Conservation (phyloP, 2,797 vertebrate species). For the Siniperca scherzeri region DNA sequence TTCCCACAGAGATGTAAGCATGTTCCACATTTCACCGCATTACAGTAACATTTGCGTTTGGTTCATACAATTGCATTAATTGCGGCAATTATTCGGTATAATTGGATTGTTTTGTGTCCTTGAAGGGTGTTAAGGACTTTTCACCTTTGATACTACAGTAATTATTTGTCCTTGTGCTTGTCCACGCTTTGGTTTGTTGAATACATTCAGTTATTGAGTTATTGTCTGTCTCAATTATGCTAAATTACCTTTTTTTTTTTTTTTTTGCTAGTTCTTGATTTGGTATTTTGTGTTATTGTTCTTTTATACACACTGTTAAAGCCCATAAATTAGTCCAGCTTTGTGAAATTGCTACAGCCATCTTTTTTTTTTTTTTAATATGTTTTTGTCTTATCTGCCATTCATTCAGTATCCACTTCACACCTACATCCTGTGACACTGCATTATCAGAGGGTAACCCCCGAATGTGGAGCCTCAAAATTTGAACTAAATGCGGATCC, state of each 20-base stretch:
- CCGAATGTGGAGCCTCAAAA: not conserved
- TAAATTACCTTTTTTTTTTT: not conserved
- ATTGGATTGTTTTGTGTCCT: constrained; percentile 11
- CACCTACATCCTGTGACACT: not conserved
- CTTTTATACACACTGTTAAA: not conserved
- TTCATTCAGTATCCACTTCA: not conserved
- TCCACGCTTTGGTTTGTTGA: constrained; percentile 4
- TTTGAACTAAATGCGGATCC: constrained; percentile 23
- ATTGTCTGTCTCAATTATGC: not conserved
- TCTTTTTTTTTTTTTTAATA: not conserved
- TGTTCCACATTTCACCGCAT: not conserved
- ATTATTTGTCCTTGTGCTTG: constrained; percentile 17
- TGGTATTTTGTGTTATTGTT: not conserved
- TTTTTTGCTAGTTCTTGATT: not conserved
- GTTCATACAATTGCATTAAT: not conserved
- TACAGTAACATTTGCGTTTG: not conserved
- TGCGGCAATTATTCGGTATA: not conserved
- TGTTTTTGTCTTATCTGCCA: not conserved
- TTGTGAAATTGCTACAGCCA: not conserved
- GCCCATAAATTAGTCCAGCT: not conserved
- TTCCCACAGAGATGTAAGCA: not conserved
- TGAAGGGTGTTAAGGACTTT: constrained; percentile 16
- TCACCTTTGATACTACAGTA: not conserved
- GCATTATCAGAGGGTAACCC: constrained; percentile 29
- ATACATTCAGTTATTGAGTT: not conserved